phyloP scores from a whole-genome alignment of 2,888 invertebrate species.

The Ceramica pisi region DNA sequence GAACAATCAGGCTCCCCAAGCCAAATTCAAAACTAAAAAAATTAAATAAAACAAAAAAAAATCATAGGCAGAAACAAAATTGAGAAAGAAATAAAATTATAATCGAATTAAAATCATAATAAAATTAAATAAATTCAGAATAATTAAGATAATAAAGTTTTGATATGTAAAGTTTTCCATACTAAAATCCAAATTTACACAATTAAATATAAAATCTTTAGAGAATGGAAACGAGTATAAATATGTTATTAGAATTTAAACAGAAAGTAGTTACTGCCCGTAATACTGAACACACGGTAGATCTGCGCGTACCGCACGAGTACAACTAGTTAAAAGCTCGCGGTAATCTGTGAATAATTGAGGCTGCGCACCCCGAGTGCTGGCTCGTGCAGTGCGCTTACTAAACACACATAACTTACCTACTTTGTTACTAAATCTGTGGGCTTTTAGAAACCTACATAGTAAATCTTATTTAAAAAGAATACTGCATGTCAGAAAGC shows the following conservation, averaged over 20 bases:
- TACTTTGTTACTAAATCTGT: constrained; percentile 9
- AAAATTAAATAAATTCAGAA: too few relatives aligned
- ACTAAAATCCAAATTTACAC: too few relatives aligned
- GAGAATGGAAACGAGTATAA: not conserved
- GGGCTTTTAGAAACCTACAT: not conserved
- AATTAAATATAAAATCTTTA: not conserved
- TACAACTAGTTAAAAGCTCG: constrained; percentile 28
- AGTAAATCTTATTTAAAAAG: too few relatives aligned
- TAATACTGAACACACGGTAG: not conserved
- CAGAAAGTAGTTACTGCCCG: not conserved
- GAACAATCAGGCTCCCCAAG: too few relatives aligned
- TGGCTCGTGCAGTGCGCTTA: not conserved
- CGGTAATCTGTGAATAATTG: constrained; percentile 37
- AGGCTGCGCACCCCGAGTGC: not conserved
- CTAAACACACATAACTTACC: not conserved
- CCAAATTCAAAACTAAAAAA: too few relatives aligned
- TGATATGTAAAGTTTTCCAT: too few relatives aligned
- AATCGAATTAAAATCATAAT: too few relatives aligned
- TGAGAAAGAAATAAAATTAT: too few relatives aligned
- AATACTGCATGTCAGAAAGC: too few relatives aligned
- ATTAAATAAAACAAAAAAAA: too few relatives aligned
- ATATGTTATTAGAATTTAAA: constrained; percentile 18
- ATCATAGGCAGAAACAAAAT: too few relatives aligned
- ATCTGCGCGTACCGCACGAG: not conserved
- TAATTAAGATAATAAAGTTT: too few relatives aligned